Evolutionary conservation across 2,113 vertebrate genomes (phyloP).

Genomic region (Oreochromis tanganicae): DNA sequence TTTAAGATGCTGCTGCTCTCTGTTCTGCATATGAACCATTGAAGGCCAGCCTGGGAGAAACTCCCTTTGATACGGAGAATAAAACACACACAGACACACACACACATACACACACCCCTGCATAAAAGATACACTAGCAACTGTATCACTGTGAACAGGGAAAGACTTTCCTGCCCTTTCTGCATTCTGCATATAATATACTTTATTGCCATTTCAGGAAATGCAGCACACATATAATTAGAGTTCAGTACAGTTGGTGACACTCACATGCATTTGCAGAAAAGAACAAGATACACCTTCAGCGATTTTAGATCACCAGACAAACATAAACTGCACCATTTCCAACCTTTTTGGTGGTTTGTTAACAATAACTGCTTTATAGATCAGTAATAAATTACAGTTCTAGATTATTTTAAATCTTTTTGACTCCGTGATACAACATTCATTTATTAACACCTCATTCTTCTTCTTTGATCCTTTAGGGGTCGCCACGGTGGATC

Average conservation of each 20-base stretch:
- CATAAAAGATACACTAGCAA: constrained; percentile 35
- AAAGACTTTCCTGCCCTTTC: not conserved
- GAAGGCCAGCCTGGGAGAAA: constrained; percentile 45
- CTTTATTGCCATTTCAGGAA: not conserved
- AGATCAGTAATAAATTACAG: not conserved
- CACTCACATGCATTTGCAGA: not conserved
- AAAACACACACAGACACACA: constrained; percentile 54
- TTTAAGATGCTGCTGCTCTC: constrained; percentile 35
- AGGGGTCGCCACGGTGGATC: not conserved
- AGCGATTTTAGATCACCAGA: not conserved
- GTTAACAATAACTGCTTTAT: not conserved
- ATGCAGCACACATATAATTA: not conserved
- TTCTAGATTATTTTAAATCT: not conserved
- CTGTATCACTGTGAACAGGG: not conserved
- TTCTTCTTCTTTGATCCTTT: not conserved
- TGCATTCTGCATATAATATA: not conserved
- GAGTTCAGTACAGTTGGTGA: not conserved
- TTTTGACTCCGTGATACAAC: not conserved
- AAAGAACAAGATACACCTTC: not conserved
- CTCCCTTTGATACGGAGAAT: constrained; percentile 43
- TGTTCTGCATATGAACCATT: constrained; percentile 33
- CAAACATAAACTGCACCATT: not conserved
- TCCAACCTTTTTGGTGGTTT: not conserved
- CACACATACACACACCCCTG: not conserved
- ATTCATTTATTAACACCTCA: not conserved